phyloP scores from a whole-genome alignment of 2,797 vertebrate species.

The Hydrocynus forskahlii region DNA sequence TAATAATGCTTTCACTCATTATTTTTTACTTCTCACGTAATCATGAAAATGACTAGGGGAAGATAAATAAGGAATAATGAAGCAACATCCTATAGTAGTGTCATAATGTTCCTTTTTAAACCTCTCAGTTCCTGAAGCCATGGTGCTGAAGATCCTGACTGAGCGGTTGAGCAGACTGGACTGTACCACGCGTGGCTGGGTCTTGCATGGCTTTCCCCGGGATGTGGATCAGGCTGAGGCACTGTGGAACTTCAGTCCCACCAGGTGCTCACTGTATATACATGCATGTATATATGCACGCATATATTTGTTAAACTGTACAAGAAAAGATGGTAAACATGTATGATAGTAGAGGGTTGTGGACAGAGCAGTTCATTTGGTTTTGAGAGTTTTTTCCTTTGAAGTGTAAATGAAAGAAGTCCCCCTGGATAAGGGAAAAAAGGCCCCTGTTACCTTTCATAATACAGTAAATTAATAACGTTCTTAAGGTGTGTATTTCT shows the following conservation, averaged over 20 bases:
- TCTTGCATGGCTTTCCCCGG: slow-evolving; percentile 85
- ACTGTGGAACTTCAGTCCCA: slow-evolving; percentile 78
- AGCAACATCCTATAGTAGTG: not conserved
- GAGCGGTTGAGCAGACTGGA: slow-evolving; percentile 78
- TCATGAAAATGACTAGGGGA: slow-evolving; percentile 4
- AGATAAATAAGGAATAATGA: slow-evolving; percentile 1
- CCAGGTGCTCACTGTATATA: slow-evolving; percentile 77
- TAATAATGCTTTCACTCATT: slow-evolving; percentile 28
- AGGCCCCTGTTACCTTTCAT: no score
- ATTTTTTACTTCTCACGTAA: slow-evolving; percentile 12
- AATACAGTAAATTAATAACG: no score
- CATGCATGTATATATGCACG: not conserved
- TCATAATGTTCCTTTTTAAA: slow-evolving; percentile 12
- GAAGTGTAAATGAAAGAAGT: no score
- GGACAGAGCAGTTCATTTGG: no score
- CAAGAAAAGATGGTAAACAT: no score
- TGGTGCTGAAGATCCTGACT: slow-evolving; percentile 79
- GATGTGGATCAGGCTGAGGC: slow-evolving; percentile 78
- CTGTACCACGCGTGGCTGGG: slow-evolving; percentile 84
- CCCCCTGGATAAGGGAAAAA: no score
- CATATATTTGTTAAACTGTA: no score
- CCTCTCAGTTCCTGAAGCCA: slow-evolving; percentile 81
- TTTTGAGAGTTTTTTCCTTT: no score
- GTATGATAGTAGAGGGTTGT: no score
- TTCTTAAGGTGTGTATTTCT: no score